These are phyloP conservation scores for Drosophila gaucha DNA, from an alignment of 2,888 invertebrate genomes.

Conservation along the genomic window DNA sequence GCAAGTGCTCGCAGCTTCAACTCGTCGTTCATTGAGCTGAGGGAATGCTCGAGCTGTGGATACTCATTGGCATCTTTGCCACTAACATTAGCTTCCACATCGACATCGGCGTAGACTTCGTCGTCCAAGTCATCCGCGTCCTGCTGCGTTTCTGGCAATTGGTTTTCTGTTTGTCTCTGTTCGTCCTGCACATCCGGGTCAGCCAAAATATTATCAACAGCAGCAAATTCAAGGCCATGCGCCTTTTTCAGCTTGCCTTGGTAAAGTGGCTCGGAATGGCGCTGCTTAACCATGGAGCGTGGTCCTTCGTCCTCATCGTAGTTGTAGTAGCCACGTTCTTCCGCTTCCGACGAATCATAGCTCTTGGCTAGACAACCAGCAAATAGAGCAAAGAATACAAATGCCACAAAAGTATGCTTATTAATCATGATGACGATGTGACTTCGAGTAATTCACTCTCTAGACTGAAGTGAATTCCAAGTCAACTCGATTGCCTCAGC, in stretches of 20 bases:
- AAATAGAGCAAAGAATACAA: neutral
- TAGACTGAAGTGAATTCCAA: neutral
- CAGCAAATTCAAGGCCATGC: neutral
- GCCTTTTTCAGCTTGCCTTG: neutral
- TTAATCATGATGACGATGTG: conserved; percentile 5
- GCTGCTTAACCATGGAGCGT: neutral
- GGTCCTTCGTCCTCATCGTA: neutral
- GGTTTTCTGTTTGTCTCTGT: too few relatives aligned
- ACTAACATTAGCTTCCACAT: neutral
- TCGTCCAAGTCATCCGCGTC: neutral
- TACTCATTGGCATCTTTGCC: neutral
- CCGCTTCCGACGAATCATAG: neutral
- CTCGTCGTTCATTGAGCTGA: neutral
- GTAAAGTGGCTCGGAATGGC: neutral
- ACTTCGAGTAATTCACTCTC: neutral
- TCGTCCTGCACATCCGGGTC: neutral
- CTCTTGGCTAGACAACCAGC: neutral
- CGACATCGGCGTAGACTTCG: neutral
- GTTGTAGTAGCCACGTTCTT: neutral
- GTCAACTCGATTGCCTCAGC: neutral
- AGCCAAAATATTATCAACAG: neutral
- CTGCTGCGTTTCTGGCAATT: neutral
- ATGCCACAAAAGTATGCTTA: conserved; percentile 1
- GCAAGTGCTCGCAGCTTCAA: neutral
- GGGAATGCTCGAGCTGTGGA: neutral